Evolutionary conservation across 1,140 invertebrate genomes (phyloP), one percentile per base, ranked within the genome.

Genomic region (Drosophila ficusphila): DNA sequence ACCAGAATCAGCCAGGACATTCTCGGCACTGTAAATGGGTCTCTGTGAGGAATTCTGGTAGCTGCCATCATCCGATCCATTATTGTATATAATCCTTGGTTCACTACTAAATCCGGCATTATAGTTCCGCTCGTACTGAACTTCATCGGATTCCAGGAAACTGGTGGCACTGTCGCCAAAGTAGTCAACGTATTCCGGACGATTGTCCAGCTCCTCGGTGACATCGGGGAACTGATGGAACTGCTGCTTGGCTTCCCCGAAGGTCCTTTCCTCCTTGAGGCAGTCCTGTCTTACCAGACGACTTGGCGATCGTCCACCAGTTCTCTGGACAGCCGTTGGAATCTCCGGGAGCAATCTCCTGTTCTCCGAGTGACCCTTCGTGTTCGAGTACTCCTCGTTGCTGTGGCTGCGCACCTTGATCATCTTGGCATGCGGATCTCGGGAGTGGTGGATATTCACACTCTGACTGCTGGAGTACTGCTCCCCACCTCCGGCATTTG

Each of bases 341-440:
- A 91, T 91, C 60, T 91, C 91, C 1, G 91, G 91, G 39, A 91
- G 41, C 4, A 91, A 33, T 1, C 91, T 56, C 0, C 91, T 73
- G 46, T 58, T 90, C 67, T 91, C 91, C 23, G 72, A 61, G 8
- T 85, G 64, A 0, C 67, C 42, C 29, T 91, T 89, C 9, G 71
- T 81, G 19, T 90, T 88, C 4, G 90, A 90, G 46, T 91, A 91
- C 52, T 91, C 91, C 52, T 91, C 91, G 51, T 91, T 91, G 60
- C 91, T 91, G 53, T 91, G 91, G 38, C 91, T 91, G 33, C 91
- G 90, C 48, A 91, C 91, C 70, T 91, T 91, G 12, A 91, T 91
- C 91, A 91, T 91, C 76, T 91, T 91, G 16, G 89, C 61, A 33
- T 90, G 88, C 33, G 78, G 76, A 52, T 90, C 89, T 0, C 89